phyloP scores from a whole-genome alignment of 2,888 invertebrate genomes.

The Marronus borbonicus region DNA sequence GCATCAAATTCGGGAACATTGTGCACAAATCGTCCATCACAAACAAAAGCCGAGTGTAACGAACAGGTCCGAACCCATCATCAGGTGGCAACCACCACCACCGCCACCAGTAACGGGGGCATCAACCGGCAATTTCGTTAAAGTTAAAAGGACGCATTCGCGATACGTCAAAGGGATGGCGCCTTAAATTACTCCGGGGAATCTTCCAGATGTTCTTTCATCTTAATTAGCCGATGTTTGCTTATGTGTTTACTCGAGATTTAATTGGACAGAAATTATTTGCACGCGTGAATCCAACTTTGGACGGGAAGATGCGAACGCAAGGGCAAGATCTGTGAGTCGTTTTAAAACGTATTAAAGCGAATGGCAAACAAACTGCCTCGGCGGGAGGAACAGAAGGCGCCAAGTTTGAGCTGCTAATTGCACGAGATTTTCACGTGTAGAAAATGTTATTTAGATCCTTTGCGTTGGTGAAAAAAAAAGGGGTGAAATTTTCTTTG shows the following conservation, averaged over 20 bases:
- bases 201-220: constrained; percentile 50
- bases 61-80: constrained; percentile 44
- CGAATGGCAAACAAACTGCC: constrained; percentile 7
- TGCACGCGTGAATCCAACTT: constrained; percentile 34
- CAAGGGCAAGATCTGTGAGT: neutral
- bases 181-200: constrained; percentile 51
- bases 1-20: neutral
- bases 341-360: constrained; percentile 28
- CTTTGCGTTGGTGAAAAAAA: neutral
- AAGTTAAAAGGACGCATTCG: neutral
- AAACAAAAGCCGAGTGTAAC: constrained; percentile 22
- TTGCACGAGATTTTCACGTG: constrained; percentile 11
- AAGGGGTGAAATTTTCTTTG: neutral
- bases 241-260: constrained; percentile 43
- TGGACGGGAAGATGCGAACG: neutral
- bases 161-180: constrained; percentile 48
- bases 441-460: neutral
- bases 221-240: constrained; percentile 54
- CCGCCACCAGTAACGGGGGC: constrained; percentile 11
- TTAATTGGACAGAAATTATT: constrained; percentile 49
- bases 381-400: neutral
- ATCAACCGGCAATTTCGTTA: constrained; percentile 15
- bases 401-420: constrained; percentile 9
- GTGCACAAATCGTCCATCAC: constrained; percentile 38
- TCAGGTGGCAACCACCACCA: constrained; percentile 54